Base-by-base conservation (phyloP, 2,888 invertebrate species). In the Carpatolechia fugitivella region DNA sequence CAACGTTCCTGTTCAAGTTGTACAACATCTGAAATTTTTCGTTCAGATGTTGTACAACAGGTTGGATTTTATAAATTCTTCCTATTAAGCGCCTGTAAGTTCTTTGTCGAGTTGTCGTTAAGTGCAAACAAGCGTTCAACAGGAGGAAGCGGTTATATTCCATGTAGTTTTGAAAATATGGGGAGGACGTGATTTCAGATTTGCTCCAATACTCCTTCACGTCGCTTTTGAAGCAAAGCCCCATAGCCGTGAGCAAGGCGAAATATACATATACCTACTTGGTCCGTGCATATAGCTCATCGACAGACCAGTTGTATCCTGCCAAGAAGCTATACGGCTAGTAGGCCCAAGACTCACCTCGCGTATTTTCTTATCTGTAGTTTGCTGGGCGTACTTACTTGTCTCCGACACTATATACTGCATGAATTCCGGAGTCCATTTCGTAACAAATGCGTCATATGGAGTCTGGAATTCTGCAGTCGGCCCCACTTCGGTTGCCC, bases 391-490 rank as follows among this genome's bases (percentile, higher is more conserved):
- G 51, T 71, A 69, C 14, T 30, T 52, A 40, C 70, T 72, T 0
- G 69, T 69, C 35, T 65, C 64, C 5, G 10, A 5, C 7, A 31
- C 65, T 18, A 71, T 68, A 31, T 58, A 24, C 56, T 66, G 60
- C 66, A 73, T 70, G 13, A 67, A 56, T 53, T 58, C 24, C 0
- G 57, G 58, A 62, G 69, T 62, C 70, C 70, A 72, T 59, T 70
- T 70, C 16, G 54, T 56, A 53, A 55, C 40, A 49, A 69, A 70
- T 41, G 58, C 50, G 29, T 61, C 61, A 48, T 64, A 68, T 2
- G 67, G 64, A 40, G 60, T 60, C 41, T 3, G 51, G 14, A 13
- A 20, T n/a, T 59, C 49, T 56, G 47, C 36, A 8, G 61, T 61
- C 1, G 65, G 64, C 56, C 63, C 64, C 11, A 41, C 24, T 14